Percentiles rank a stretch among this genome's conserved stretches.
phyloP scores from a whole-genome alignment of 23 tunicate genomes.

The Pegea sp. region DNA sequence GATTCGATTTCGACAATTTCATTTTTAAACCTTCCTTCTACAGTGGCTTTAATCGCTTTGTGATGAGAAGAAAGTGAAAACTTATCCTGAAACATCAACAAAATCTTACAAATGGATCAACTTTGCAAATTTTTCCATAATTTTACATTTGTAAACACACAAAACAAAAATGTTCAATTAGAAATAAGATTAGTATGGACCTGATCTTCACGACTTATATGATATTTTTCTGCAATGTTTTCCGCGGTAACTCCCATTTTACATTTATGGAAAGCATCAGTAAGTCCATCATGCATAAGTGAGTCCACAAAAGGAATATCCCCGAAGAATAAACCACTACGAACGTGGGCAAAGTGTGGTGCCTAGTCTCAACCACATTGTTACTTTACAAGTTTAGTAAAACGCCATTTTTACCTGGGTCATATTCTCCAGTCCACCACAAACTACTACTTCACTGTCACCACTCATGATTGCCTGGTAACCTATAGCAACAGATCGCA shows the following conservation, averaged over 20 bases:
- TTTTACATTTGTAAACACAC: no score
- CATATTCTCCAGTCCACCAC: slow-evolving; percentile 64
- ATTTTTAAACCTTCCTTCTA: slow-evolving; percentile 16
- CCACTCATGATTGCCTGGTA: slow-evolving; percentile 31
- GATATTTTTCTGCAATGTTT: slow-evolving; percentile 18
- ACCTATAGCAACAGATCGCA: slow-evolving; percentile 32
- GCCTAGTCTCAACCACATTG: slow-evolving; percentile 1
- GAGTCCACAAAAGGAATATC: slow-evolving; percentile 6
- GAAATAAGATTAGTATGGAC: background rate
- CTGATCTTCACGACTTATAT: slow-evolving; percentile 13
- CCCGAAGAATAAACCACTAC: slow-evolving; percentile 3
- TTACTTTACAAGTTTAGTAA: background rate
- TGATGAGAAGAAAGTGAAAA: slow-evolving; percentile 22
- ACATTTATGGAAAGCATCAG: slow-evolving; percentile 14
- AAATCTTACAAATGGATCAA: no score
- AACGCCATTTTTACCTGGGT: slow-evolving; percentile 2
- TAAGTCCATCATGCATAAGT: slow-evolving; percentile 36
- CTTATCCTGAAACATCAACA: slow-evolving; percentile 6
- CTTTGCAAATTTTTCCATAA: no score
- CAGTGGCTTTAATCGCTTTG: slow-evolving; percentile 11
- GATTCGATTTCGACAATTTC: no score
- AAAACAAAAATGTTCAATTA: background rate
- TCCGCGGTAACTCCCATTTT: slow-evolving; percentile 45
- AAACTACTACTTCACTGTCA: slow-evolving; percentile 18
- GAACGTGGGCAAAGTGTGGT: slow-evolving; percentile 33